Conservation (phyloP, 53 echinoderm and acorn worm genomes). For the Arbacia lixula region DNA sequence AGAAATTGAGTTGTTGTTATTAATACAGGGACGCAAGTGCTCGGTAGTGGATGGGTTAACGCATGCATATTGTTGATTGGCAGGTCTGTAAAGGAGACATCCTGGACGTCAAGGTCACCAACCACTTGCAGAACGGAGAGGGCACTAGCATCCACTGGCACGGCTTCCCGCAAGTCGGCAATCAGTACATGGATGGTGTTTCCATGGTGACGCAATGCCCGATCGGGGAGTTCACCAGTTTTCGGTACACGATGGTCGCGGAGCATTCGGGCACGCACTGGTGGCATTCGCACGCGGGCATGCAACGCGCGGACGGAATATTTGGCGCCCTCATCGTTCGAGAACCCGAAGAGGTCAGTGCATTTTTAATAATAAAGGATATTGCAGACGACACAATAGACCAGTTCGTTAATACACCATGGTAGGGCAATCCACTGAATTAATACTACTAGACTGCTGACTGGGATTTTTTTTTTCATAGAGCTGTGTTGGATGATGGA, state of each 20-base stretch:
- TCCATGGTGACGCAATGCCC: slow-evolving; percentile 86
- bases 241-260: slow-evolving; percentile 74
- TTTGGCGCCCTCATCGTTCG: slow-evolving; percentile 86
- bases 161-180: slow-evolving; percentile 69
- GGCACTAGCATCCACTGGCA: slow-evolving; percentile 92
- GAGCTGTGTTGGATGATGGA: too few relatives aligned
- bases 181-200: slow-evolving; percentile 89
- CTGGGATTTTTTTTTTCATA: too few relatives aligned
- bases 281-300: slow-evolving; percentile 94
- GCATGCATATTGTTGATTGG: too few relatives aligned
- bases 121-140: slow-evolving; percentile 69
- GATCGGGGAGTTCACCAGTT: slow-evolving; percentile 61
- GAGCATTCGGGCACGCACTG: slow-evolving; percentile 66
- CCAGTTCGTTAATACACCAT: too few relatives aligned
- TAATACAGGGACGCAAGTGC: too few relatives aligned
- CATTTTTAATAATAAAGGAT: too few relatives aligned
- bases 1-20: too few relatives aligned
- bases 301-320: slow-evolving; percentile 92
- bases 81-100: slow-evolving; percentile 90
- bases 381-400: too few relatives aligned
- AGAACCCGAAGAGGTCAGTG: slow-evolving; percentile 55
- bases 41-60: too few relatives aligned
- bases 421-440: too few relatives aligned
- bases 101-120: slow-evolving; percentile 67
- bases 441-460: too few relatives aligned